phyloP scores from a whole-genome alignment of 1,140 invertebrate species.

The Panagrolaimus sp. region DNA sequence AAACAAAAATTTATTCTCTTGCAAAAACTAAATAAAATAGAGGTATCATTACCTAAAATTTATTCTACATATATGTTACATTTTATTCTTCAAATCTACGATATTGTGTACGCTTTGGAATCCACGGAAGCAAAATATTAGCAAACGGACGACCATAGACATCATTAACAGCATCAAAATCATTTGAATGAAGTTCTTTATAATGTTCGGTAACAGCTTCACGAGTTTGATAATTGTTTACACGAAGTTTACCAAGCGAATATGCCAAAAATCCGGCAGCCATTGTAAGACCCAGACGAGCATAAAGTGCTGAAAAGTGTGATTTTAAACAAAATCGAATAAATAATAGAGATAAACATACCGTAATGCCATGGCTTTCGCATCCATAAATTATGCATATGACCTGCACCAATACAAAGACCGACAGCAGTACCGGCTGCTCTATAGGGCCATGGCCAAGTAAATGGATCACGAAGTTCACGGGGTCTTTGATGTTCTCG shows the following conservation, averaged over 20 bases:
- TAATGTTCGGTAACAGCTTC: slow-evolving; percentile 55
- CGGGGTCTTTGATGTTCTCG: slow-evolving; percentile 27
- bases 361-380: slow-evolving; percentile 55
- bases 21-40: too few relatives aligned
- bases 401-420: slow-evolving; percentile 27
- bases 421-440: slow-evolving; percentile 20
- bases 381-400: slow-evolving; percentile 40
- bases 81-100: slow-evolving; percentile 43
- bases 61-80: too few relatives aligned
- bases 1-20: too few relatives aligned
- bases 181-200: slow-evolving; percentile 51
- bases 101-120: slow-evolving; percentile 55
- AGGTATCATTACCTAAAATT: too few relatives aligned
- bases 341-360: slow-evolving; percentile 27
- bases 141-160: slow-evolving; percentile 46
- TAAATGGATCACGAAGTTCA: slow-evolving; percentile 50
- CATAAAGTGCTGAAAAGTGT: slow-evolving; percentile 34
- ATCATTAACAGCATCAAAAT: slow-evolving; percentile 51
- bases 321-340: not conserved
- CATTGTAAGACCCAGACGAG: slow-evolving; percentile 32
- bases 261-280: slow-evolving; percentile 36
- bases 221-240: slow-evolving; percentile 45
- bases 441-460: slow-evolving; percentile 51
- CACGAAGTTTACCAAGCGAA: slow-evolving; percentile 41
- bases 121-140: slow-evolving; percentile 53